Conservation (phyloP, 2,113 vertebrate species). For the Emydura subglobosa region DNA sequence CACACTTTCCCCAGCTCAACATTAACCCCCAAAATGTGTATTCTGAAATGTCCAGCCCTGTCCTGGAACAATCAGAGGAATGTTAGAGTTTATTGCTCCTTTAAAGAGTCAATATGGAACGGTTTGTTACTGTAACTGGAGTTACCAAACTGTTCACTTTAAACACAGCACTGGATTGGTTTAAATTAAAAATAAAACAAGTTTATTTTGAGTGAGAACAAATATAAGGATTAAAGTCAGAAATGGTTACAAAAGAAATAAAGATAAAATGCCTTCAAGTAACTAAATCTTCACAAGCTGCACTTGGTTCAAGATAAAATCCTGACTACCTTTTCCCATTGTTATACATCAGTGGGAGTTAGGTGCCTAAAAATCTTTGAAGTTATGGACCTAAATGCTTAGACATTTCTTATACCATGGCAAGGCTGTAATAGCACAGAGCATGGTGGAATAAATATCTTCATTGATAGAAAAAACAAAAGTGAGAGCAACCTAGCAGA, state of each 20-base stretch:
- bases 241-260: background rate
- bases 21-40: background rate
- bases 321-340: background rate
- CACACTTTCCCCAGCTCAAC: background rate
- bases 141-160: background rate
- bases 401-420: background rate
- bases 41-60: background rate
- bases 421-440: accelerated
- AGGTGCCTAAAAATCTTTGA: background rate
- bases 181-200: background rate
- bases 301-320: background rate
- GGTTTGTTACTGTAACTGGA: background rate
- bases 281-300: background rate
- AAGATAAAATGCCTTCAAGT: background rate
- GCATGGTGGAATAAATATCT: background rate
- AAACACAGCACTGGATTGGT: background rate
- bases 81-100: background rate
- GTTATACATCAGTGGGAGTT: background rate
- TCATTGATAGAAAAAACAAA: background rate
- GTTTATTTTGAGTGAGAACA: background rate
- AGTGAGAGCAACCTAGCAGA: background rate
- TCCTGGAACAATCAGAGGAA: background rate
- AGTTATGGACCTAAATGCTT: background rate
- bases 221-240: background rate
- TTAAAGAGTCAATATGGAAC: background rate